Base-by-base conservation (phyloP, 2,888 invertebrate species). In the Malacosoma neustria region DNA sequence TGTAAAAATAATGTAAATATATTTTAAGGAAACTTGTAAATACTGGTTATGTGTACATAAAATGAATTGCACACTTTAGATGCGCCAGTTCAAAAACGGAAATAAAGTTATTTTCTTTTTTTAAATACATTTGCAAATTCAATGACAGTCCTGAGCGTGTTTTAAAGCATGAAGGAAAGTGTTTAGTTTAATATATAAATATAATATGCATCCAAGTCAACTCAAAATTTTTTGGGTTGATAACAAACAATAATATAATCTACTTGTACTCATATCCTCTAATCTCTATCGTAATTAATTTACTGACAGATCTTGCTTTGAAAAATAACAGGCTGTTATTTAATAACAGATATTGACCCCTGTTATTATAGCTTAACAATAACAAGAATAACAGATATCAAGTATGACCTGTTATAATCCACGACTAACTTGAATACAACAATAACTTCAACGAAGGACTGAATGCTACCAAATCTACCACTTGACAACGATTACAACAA, bases 21-120 rank as follows among this genome's bases (percentile, higher is more conserved):
- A 15, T 7, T 1, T 1, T 15, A 15, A 6, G 15, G 1, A 15
- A 15, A 15, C 4, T 6, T 15, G 15, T 15, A 1, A 15, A 31
- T 4, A 13, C 7, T 31, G 32, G 14, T 32, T 14, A 7, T 12
- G 29, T 34, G 22, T 34, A 29, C 13, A 29, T 29, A 29, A 34
- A 38, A 38, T 38, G 37, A 37, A 37, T 30, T 38, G 32, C 35
- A 35, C 32, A 22, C 38, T 35, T 35, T 32, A 38, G 35, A 38
- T 38, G 32, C 38, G 38, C 38, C 38, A 35, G 32, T 29, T 35
- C 35, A 29, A 9, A 6, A 33, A 13, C n/a, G n/a, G n/a, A 22
- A 13, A 32, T 32, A 32, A 32, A 9, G 12, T 12, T 12, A 12
- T 1, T 6, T 32, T 32, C 11, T 9, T 32, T 32, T 12, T 32